phyloP scores from a whole-genome alignment of 2,888 invertebrate genomes.

The Nomada ruficornis region DNA sequence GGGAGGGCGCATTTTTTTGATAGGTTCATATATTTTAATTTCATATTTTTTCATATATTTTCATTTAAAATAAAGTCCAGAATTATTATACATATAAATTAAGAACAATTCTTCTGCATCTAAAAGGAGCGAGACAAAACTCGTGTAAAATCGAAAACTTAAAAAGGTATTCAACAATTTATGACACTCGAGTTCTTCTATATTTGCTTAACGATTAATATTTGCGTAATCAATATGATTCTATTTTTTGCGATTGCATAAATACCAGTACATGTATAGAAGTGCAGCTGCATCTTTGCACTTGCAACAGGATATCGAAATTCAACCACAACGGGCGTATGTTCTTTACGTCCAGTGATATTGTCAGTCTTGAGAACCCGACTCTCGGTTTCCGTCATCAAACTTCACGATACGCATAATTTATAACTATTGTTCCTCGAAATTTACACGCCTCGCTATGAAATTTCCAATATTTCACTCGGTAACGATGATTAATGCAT shows the following conservation, averaged over 20 bases:
- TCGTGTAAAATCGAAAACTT: too few relatives aligned
- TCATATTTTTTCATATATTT: not conserved
- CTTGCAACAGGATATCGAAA: conserved; percentile 75
- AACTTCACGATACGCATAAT: conserved; percentile 4
- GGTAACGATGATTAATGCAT: not conserved
- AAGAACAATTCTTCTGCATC: too few relatives aligned
- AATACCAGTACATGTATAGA: conserved; percentile 14
- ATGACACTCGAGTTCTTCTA: not conserved
- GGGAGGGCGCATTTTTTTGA: not conserved
- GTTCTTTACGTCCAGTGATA: conserved; percentile 38
- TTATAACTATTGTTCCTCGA: not conserved
- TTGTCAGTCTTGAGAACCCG: conserved; percentile 31
- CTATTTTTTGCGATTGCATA: conserved; percentile 32
- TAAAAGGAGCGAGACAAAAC: too few relatives aligned
- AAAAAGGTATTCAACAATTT: too few relatives aligned
- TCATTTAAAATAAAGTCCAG: too few relatives aligned
- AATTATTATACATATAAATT: too few relatives aligned
- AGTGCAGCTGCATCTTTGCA: conserved; percentile 69
- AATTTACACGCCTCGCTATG: not conserved
- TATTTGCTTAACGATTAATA: not conserved
- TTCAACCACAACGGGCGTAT: conserved; percentile 45
- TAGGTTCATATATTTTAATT: not conserved
- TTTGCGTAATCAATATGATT: not conserved
- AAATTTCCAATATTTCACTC: conserved; percentile 5
- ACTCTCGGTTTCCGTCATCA: conserved; percentile 25